Conservation (phyloP, 2,113 vertebrate species). For the Salminus brasiliensis region DNA sequence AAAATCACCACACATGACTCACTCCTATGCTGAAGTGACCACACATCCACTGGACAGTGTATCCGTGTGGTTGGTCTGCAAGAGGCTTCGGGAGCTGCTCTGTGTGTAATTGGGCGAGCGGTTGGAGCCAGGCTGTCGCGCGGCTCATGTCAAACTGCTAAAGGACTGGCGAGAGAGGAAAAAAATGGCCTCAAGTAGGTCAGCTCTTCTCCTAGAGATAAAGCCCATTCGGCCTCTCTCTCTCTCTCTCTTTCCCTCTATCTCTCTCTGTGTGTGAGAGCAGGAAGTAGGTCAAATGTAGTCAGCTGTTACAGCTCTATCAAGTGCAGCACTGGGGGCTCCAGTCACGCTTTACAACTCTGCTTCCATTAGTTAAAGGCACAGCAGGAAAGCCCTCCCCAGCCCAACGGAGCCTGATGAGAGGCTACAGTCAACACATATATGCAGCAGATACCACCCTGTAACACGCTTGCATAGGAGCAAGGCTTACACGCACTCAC, state of each 20-base stretch:
- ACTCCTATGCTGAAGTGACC: not conserved
- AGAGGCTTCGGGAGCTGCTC: slow-evolving; percentile 4
- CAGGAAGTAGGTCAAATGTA: slow-evolving; percentile 59
- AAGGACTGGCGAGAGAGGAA: slow-evolving; percentile 38
- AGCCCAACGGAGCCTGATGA: slow-evolving; percentile 27
- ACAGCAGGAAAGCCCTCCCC: slow-evolving; percentile 34
- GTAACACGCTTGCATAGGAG: slow-evolving; percentile 24
- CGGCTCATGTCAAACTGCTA: slow-evolving; percentile 45
- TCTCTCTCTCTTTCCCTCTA: slow-evolving; percentile 11
- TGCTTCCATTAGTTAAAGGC: slow-evolving; percentile 41
- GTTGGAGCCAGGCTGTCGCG: slow-evolving; percentile 28
- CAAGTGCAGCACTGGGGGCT: slow-evolving; percentile 39
- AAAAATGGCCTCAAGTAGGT: slow-evolving; percentile 54
- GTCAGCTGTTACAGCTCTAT: slow-evolving; percentile 56
- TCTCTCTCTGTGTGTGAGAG: not conserved
- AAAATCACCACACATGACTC: not conserved
- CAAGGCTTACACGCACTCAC: slow-evolving; percentile 16
- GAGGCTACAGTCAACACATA: slow-evolving; percentile 18
- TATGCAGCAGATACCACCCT: slow-evolving; percentile 40
- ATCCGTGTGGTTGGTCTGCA: not conserved
- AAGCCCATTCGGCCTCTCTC: slow-evolving; percentile 47
- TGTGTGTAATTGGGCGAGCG: slow-evolving; percentile 25
- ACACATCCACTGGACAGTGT: not conserved
- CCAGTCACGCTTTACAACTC: slow-evolving; percentile 40
- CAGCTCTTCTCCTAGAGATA: slow-evolving; percentile 54